Base-by-base conservation (phyloP, 2,888 invertebrate genomes). In the Oxyscelio sp. region DNA sequence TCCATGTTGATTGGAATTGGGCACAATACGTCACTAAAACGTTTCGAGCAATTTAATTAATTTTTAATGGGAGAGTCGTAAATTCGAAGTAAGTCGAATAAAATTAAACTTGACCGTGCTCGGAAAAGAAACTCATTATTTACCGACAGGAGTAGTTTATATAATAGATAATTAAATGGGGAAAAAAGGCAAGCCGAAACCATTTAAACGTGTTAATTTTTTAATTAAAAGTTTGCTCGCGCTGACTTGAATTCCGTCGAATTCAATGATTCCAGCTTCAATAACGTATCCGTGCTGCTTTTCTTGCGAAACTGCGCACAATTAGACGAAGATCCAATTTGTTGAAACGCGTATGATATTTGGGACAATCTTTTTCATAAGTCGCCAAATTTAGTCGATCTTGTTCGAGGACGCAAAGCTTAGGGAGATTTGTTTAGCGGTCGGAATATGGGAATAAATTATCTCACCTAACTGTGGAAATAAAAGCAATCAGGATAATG, bases 401-500 rank as follows among this genome's bases (percentile, higher is more conserved):
- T 24, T 13, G 58, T 70, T 56, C 21, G n/a, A 27, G 13, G 24
- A n/a, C 50, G 38, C 19, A 6, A 13, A 31, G 34, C 38, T 45
- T n/a, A n/a, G n/a, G 11, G 40, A 65, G 13, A 65, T 74, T 74
- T 75, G 56, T 48, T 63, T 75, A 24, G 65, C n/a, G 38, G 38
- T 56, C 38, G 17, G 24, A 5, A 4, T n/a, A 38, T 48, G 58
- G 27, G 40, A 66, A 75, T 75, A 75, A 75, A 66, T 75, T 75
- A 75, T 75, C 75, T 38, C 56, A 58, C 34, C 27, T 74, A 65
- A 63, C 19, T 21, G 22, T 45, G 63, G 45, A 45, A 52, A 52
- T 73, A 52, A 73, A 73, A 74, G 65, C 74, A 74, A 74, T 74
- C 74, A 45, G 56, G 54, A 74, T 65, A 74, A 74, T 74, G 65